Evolutionary conservation across 2,797 vertebrate species (phyloP), one percentile per base, ranked within the genome.

Genomic region (Enteromius mattozi): DNA sequence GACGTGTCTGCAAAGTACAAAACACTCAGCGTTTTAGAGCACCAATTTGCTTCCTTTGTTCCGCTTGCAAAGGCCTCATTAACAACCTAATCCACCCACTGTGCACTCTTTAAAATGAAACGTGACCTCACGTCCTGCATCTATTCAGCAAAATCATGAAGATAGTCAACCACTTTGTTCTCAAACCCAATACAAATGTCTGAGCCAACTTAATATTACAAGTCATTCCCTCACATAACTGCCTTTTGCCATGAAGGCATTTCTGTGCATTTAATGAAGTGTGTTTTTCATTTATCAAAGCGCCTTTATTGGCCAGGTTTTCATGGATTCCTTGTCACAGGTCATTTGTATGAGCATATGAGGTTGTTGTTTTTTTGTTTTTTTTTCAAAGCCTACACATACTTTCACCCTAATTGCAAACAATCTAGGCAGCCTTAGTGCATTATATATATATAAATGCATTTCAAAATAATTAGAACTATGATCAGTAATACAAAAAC

Each of bases 41-140:
- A 61, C 51, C 82, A 77, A 84, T 61, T 84, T 84, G 82, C 82
- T 71, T 71, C 51, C 40, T 84, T 84, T 84, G 66, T 84, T 84
- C 65, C 78, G 65, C 66, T 84, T 56, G 82, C 76, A 84, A 84
- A 78, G 19, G 82, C 82, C 82, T 84, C 66, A 78, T 84, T 84
- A 78, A 72, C 54, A 72, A 78, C 81, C 71, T 35, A 77, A 69
- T 81, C 70, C 80, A 77, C 78, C 54, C 72, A 40, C 12, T 65
- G 54, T 71, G 78, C 51, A 68, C 65, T 83, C 69, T 83, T 80
- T 68, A 54, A 45, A 86, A 61, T 61, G 81, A 80, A 84, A 56
- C n/a, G 47, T 47, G 54, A 63, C 72, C 65, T 85, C 71, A 47
- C 40, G 47, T 45, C 56, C 82, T 61, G 40, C 9, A 33, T 33